Conservation (phyloP, 23 tunicate species). For the Oikopleura dioica region DNA sequence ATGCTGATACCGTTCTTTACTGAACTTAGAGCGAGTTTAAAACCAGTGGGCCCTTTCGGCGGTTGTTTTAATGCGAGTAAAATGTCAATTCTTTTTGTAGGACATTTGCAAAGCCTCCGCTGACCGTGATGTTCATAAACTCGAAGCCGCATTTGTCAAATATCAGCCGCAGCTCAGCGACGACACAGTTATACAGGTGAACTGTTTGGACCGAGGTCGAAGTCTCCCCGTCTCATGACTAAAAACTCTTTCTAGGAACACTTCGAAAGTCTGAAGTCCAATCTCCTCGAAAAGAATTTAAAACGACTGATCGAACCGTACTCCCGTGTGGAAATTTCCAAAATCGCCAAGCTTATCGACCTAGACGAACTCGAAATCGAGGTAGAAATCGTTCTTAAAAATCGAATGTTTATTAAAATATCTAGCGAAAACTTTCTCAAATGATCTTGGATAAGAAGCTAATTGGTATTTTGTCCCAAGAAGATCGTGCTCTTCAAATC, state of each 20-base stretch:
- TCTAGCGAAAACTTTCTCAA: constrained; percentile 58
- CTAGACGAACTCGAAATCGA: constrained; percentile 13
- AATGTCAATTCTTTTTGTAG: too few relatives aligned
- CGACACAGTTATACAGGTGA: constrained; percentile 13
- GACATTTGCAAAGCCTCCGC: constrained; percentile 1
- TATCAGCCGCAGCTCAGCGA: constrained; percentile 2
- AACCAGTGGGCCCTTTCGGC: too few relatives aligned
- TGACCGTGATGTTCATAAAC: not conserved
- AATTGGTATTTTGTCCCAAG: constrained; percentile 85
- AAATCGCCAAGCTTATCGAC: constrained; percentile 30
- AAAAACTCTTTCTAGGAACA: constrained; percentile 8
- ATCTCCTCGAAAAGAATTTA: constrained; percentile 77
- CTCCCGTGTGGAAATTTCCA: constrained; percentile 49
- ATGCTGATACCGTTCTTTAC: not conserved
- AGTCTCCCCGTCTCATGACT: not conserved
- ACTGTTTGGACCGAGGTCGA: too few relatives aligned
- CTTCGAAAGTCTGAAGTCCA: constrained; percentile 62
- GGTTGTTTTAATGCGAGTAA: too few relatives aligned
- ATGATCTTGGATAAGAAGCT: constrained; percentile 97
- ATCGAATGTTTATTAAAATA: too few relatives aligned
- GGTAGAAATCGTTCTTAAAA: too few relatives aligned
- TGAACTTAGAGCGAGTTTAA: not conserved
- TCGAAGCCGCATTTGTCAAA: not conserved
- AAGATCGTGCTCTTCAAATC: constrained; percentile 68
- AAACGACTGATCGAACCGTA: constrained; percentile 80